Evolutionary conservation across 2,797 vertebrate genomes (phyloP), one percentile per base, ranked within the genome.

Genomic region (Sebastes itinus): DNA sequence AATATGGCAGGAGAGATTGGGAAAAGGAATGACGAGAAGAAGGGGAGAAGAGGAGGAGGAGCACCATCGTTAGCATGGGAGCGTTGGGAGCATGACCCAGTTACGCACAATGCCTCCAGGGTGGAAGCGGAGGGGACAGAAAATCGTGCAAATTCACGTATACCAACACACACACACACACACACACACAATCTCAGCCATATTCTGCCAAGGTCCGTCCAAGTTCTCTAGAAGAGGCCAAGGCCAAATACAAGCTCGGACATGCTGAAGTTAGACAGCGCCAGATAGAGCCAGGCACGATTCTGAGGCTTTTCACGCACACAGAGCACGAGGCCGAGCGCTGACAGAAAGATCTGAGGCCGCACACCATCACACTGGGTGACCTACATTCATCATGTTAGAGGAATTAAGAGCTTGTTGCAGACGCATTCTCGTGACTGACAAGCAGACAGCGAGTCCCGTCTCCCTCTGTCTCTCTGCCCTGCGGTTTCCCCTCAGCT

Each of bases 101-200:
- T 94, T 95, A 90, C 46, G 22, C 90, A 94, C 78, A 92, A 91
- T 87, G 92, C 90, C 88, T 82, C 56, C 4, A 78, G 88, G 86
- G 71, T 46, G 66, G 56, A 81, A 68, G 66, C 16, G 5, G 63
- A 81, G 38, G 75, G 72, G 63, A 80, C 8, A n/a, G 38, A 74
- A 35, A 58, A 55, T 79, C 27, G 1, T 28, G 68, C 74, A 84
- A 60, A 79, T 59, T 63, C 73, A 71, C 23, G 12, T 68, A 46
- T 18, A 71, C 73, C 20, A 1, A 61, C 52, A 75, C 75, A 83
- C 66, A 30, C 27, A 42, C 55, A 71, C 75, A 83, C 65, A 30
- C 27, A 46, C 55, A 68, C 66, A 30, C 27, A 33, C 60, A 76
- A 20, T 14, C 72, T 56, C 38, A 2, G 9, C 25, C 22, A 46